Percentiles rank a stretch among this genome's conserved stretches.
These are phyloP conservation scores for Chondrosia reniformis DNA, from an alignment of 37 sponge, comb jelly and placozoan genomes.

Conservation along the genomic window DNA sequence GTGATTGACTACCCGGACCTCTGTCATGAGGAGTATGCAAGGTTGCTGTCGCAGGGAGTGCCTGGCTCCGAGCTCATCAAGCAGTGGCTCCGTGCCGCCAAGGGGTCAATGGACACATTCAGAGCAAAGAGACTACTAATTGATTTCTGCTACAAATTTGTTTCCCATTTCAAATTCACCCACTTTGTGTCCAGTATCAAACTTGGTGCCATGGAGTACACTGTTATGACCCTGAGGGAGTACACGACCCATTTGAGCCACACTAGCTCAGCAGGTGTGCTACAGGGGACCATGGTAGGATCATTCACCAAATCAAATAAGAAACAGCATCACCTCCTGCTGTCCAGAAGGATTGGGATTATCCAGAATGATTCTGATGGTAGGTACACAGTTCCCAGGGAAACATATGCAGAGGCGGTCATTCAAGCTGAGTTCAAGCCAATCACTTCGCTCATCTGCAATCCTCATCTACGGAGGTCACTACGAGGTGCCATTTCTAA, in stretches of 20 bases:
- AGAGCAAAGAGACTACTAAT: not conserved
- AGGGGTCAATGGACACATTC: not conserved
- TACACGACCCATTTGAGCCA: not conserved
- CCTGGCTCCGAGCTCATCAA: not conserved
- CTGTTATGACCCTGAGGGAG: not conserved
- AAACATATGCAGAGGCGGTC: slow-evolving; percentile 11
- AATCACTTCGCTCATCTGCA: not conserved
- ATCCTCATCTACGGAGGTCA: not conserved
- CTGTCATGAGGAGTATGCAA: not conserved
- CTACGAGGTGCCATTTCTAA: not conserved
- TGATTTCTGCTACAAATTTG: not conserved
- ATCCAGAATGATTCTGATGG: not conserved
- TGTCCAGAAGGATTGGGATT: not conserved
- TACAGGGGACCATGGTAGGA: not conserved
- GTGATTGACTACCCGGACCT: not conserved
- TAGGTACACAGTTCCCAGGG: not conserved
- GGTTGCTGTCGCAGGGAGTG: not conserved
- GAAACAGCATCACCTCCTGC: too few species aligned
- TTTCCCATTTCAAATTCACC: not conserved
- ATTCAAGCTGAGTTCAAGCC: not conserved
- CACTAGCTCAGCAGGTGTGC: not conserved
- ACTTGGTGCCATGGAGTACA: not conserved
- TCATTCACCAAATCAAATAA: not conserved
- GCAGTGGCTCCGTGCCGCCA: not conserved
- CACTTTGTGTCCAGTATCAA: not conserved